phyloP scores from a whole-genome alignment of 1,140 invertebrate species.

The Tetramorium parvispinum region DNA sequence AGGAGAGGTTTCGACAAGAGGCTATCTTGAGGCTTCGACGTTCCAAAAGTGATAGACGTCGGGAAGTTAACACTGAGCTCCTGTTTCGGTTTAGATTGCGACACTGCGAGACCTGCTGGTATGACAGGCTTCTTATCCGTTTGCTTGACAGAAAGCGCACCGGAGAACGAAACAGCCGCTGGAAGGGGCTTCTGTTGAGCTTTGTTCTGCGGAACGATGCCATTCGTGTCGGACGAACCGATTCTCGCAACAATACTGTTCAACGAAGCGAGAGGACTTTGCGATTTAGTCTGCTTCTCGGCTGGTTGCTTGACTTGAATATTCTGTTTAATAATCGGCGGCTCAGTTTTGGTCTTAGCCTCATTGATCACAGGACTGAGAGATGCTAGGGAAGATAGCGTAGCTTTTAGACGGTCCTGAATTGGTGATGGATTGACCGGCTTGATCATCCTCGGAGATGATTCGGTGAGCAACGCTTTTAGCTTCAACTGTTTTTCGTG shows the following conservation, averaged over 20 bases:
- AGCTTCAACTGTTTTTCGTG: conserved; percentile 78
- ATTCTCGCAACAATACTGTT: conserved; percentile 81
- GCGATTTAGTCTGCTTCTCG: conserved; percentile 56
- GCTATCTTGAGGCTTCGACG: conserved; percentile 66
- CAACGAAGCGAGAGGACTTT: conserved; percentile 79
- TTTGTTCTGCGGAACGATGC: conserved; percentile 62
- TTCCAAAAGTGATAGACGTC: conserved; percentile 68
- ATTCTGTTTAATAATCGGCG: conserved; percentile 36
- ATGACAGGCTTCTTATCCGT: conserved; percentile 46
- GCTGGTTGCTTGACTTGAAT: conserved; percentile 14
- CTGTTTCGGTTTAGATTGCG: conserved; percentile 72
- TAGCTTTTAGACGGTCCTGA: conserved; percentile 81
- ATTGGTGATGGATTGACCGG: conserved; percentile 76
- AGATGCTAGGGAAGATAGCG: conserved; percentile 78
- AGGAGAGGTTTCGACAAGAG: conserved; percentile 10
- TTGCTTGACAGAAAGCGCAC: conserved; percentile 62
- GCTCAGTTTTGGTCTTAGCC: conserved; percentile 51
- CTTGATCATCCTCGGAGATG: conserved; percentile 76
- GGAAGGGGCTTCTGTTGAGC: conserved; percentile 49
- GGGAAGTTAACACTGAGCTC: conserved; percentile 36
- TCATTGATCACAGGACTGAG: conserved; percentile 23
- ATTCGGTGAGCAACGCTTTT: conserved; percentile 75
- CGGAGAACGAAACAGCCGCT: conserved; percentile 8
- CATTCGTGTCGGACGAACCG: conserved; percentile 63
- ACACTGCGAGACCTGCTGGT: conserved; percentile 16